A percentile compares a stretch with the other conserved stretches of the same genome.
Evolutionary conservation across 1,140 invertebrate species (phyloP).

Genomic region (Zelostemma sp.): DNA sequence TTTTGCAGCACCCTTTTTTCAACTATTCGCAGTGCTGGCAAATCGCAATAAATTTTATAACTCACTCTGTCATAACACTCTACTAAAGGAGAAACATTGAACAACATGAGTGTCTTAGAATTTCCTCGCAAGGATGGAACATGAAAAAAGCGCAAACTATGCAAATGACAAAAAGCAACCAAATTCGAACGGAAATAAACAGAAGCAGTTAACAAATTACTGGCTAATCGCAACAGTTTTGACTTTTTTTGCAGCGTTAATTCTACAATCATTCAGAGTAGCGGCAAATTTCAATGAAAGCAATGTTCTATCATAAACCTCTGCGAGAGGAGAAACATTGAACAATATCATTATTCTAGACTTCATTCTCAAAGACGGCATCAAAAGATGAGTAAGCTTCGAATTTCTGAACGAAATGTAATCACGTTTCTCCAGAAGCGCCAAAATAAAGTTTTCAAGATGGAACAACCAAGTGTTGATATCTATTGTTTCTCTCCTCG

Average conservation of each 20-base stretch:
- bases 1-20: too few relatives aligned
- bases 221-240: constrained; percentile 52
- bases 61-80: too few relatives aligned
- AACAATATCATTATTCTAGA: too few relatives aligned
- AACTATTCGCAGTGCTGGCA: too few relatives aligned
- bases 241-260: constrained; percentile 71
- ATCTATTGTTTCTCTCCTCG: constrained; percentile 87
- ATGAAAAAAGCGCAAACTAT: too few relatives aligned
- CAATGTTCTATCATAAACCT: constrained; percentile 85
- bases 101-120: too few relatives aligned
- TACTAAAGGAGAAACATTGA: too few relatives aligned
- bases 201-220: too few relatives aligned
- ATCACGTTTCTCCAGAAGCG: constrained; percentile 81
- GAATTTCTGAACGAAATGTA: constrained; percentile 93
- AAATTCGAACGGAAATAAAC: too few relatives aligned
- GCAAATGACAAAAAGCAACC: too few relatives aligned
- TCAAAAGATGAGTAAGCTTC: constrained; percentile 89
- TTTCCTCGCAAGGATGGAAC: too few relatives aligned
- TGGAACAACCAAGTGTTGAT: constrained; percentile 91
- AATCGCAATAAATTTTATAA: too few relatives aligned
- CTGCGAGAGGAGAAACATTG: constrained; percentile 87
- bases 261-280: constrained; percentile 82
- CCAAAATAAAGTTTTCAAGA: constrained; percentile 89
- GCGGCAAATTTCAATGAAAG: constrained; percentile 89
- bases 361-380: constrained; percentile 90